These are phyloP conservation scores for Plagodis dolabraria DNA, from an alignment of 2,888 invertebrate genomes.

Conservation along the genomic window DNA sequence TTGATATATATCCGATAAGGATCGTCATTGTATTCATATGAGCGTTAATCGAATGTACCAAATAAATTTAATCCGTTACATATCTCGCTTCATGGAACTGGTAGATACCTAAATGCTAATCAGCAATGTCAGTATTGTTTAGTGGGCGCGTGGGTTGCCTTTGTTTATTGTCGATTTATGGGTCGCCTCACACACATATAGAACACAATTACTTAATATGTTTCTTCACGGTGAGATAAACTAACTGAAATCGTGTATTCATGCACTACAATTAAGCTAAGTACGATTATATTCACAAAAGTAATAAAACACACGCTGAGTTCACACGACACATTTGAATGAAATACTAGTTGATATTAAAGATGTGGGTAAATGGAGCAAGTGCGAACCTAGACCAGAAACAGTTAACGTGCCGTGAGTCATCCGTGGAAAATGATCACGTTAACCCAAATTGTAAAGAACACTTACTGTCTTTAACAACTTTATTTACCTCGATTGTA, in stretches of 20 bases:
- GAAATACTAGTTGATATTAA: constrained; percentile 61
- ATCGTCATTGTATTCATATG: constrained; percentile 72
- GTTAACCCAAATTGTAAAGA: constrained; percentile 65
- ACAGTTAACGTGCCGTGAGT: constrained; percentile 68
- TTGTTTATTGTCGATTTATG: constrained; percentile 32
- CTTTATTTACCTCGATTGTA: constrained; percentile 53
- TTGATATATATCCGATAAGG: constrained; percentile 49
- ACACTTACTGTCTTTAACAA: constrained; percentile 56
- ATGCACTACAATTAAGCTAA: constrained; percentile 31
- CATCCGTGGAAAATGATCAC: constrained; percentile 64
- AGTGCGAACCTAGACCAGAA: constrained; percentile 62
- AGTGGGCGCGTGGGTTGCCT: constrained; percentile 55
- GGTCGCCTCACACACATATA: constrained; percentile 24
- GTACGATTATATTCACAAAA: constrained; percentile 44
- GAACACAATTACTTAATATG: constrained; percentile 12
- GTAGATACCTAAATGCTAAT: constrained; percentile 35
- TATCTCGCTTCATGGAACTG: constrained; percentile 50
- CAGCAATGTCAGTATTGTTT: constrained; percentile 64
- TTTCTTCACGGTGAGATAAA: constrained; percentile 10
- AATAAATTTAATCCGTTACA: constrained; percentile 53
- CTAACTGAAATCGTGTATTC: too few relatives aligned
- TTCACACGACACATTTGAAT: constrained; percentile 60
- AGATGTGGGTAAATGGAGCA: constrained; percentile 77
- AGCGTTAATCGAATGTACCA: constrained; percentile 58
- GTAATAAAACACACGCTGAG: constrained; percentile 58